Conservation (phyloP, 2,797 vertebrate species). For the Garrulus glandarius region DNA sequence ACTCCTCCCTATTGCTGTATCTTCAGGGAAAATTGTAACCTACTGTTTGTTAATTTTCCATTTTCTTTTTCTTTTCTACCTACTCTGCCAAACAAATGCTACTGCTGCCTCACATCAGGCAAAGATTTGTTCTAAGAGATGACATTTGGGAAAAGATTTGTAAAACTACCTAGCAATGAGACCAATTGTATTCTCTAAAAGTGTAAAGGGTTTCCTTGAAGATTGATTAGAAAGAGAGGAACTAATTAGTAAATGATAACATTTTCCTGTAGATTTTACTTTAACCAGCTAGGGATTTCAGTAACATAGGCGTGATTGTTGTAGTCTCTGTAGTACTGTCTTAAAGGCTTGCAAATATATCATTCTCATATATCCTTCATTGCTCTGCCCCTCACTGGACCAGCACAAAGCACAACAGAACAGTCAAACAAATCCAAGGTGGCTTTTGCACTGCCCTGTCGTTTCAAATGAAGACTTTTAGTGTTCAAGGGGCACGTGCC, state of each 20-base stretch:
- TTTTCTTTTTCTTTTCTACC: neutral
- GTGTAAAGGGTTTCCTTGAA: neutral
- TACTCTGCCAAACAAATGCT: neutral
- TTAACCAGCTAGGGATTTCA: neutral
- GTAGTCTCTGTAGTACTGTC: neutral
- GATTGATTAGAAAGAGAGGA: neutral
- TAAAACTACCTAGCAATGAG: neutral
- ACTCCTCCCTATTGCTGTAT: neutral
- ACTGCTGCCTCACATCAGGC: neutral
- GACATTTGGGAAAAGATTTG: neutral
- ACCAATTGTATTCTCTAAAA: neutral
- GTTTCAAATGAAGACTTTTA: neutral
- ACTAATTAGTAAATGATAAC: neutral
- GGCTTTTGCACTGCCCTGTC: neutral
- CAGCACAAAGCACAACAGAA: neutral
- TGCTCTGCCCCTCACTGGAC: neutral
- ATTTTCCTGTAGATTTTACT: neutral
- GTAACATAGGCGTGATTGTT: neutral
- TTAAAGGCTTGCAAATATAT: neutral
- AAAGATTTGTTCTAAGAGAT: neutral
- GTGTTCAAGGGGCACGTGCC: rapidly evolving
- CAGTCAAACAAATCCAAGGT: neutral
- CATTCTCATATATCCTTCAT: neutral
- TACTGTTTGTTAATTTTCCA: neutral
- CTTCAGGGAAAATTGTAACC: neutral